Evolutionary conservation across 2,113 vertebrate species (phyloP), one percentile per base, ranked within the genome.

Genomic region (Poeciliopsis occidentalis): DNA sequence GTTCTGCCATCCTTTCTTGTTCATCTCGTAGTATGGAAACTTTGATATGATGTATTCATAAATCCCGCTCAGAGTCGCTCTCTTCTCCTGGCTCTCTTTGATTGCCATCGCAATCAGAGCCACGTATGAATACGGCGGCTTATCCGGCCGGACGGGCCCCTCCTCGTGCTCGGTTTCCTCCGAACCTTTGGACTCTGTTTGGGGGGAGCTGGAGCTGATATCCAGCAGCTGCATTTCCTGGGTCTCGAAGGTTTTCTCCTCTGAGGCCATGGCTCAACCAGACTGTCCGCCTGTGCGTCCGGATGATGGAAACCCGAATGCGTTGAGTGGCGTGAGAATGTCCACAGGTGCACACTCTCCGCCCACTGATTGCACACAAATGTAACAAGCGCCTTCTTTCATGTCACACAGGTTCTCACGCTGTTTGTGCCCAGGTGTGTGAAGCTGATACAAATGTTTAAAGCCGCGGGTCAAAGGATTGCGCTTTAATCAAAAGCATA

Each of bases 61-160:
- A 62, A 97, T 97, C 1, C 90, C 95, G 19, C 91, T 84, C n/a
- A 97, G 89, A 0, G 96, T 93, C 15, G 95, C 82, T 5, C 92
- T 94, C 82, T 85, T 91, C n/a, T 85, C 90, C 0, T 73, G 81
- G 85, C 95, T 95, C 51, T 94, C 91, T 10, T 90, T 88, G 24
- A 96, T 95, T 63, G 96, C 96, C 95, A 96, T 95, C 47, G 95
- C 92, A 62, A 97, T 96, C 47, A 97, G 92, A 24, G 95, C 95
- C 61, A 94, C 94, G 77, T 95, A 97, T 0, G 96, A 95, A 34
- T 94, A 96, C 0, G 95, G 95, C 0, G 95, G 95, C 67, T 95
- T 95, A 75, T 87, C 87, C 29, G 1, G 29, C 1, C 62, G 78
- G 1, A 10, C 37, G 13, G 1, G 2, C 39, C 61, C 67, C 27